A percentile compares a stretch with the other conserved stretches of the same genome.
Evolutionary conservation across 1,140 invertebrate species (phyloP).

Genomic region (Reticulitermes speratus): DNA sequence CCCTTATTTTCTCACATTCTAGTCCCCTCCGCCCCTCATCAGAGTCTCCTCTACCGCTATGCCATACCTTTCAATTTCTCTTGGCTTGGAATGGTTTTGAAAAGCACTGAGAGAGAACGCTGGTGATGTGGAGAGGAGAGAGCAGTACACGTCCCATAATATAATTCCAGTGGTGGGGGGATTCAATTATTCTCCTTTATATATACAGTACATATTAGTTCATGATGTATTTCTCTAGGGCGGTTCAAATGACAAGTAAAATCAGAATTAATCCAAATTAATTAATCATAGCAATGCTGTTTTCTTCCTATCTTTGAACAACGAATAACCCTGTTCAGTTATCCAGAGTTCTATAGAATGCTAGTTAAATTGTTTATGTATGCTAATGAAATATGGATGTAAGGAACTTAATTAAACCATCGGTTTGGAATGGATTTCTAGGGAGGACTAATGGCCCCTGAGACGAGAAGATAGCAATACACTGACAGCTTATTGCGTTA

Average conservation of each 20-base stretch:
- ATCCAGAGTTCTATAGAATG: not conserved
- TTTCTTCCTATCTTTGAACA: not conserved
- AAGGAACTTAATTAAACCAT: slow-evolving; percentile 17
- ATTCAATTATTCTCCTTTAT: slow-evolving; percentile 4
- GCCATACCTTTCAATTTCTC: slow-evolving; percentile 2
- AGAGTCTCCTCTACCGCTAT: slow-evolving; percentile 25
- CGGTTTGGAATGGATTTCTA: not conserved
- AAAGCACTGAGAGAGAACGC: slow-evolving; percentile 3
- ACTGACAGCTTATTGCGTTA: not conserved
- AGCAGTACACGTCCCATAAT: not conserved
- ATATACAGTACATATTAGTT: slow-evolving; percentile 14
- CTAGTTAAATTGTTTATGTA: slow-evolving; percentile 5
- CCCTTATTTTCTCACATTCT: slow-evolving; percentile 36
- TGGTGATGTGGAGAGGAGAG: not conserved
- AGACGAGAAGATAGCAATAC: not conserved
- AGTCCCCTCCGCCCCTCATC: slow-evolving; percentile 35
- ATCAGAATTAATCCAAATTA: slow-evolving; percentile 17
- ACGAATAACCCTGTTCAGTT: slow-evolving; percentile 2
- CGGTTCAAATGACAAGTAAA: slow-evolving; percentile 14
- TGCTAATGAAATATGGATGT: slow-evolving; percentile 8
- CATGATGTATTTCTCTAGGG: slow-evolving; percentile 6
- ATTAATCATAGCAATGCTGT: not conserved
- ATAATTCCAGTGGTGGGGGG: not conserved
- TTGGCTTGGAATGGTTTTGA: slow-evolving; percentile 20
- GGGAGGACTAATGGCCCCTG: not conserved